These are phyloP conservation scores for Strix uralensis DNA, from an alignment of 2,113 vertebrate genomes.

Conservation along the genomic window DNA sequence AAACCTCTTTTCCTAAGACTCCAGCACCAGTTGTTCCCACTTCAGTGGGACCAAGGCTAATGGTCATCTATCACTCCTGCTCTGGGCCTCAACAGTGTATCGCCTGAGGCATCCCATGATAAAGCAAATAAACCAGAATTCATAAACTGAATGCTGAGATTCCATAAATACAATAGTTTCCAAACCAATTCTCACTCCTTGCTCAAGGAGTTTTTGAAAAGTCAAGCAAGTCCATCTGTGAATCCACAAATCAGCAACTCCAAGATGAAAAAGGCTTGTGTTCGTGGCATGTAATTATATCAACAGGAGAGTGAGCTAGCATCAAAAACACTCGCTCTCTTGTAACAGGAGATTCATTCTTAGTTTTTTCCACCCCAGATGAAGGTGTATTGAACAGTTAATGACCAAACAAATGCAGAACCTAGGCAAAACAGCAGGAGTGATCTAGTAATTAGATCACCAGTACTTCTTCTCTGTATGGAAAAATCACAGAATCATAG, in stretches of 20 bases:
- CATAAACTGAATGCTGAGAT: not conserved
- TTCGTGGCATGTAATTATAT: not conserved
- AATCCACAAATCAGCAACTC: not conserved
- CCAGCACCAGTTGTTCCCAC: not conserved
- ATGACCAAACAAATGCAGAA: not conserved
- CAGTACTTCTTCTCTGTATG: not conserved
- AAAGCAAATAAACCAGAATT: slow-evolving; percentile 15
- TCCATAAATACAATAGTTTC: not conserved
- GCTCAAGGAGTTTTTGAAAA: not conserved
- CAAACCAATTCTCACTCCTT: not conserved
- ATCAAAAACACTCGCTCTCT: not conserved
- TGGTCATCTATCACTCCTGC: not conserved
- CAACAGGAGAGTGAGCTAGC: not conserved
- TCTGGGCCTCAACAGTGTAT: fast-evolving
- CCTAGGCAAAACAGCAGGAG: not conserved
- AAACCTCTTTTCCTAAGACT: not conserved
- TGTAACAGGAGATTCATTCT: not conserved
- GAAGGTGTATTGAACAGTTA: not conserved
- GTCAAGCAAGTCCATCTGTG: not conserved
- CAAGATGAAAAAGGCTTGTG: not conserved
- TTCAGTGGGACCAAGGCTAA: not conserved
- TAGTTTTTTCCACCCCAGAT: not conserved
- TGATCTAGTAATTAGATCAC: not conserved
- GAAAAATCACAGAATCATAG: not conserved
- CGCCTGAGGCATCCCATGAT: not conserved